Conservation (phyloP, 2,113 vertebrate genomes). For the Himantopus leucocephalus region DNA sequence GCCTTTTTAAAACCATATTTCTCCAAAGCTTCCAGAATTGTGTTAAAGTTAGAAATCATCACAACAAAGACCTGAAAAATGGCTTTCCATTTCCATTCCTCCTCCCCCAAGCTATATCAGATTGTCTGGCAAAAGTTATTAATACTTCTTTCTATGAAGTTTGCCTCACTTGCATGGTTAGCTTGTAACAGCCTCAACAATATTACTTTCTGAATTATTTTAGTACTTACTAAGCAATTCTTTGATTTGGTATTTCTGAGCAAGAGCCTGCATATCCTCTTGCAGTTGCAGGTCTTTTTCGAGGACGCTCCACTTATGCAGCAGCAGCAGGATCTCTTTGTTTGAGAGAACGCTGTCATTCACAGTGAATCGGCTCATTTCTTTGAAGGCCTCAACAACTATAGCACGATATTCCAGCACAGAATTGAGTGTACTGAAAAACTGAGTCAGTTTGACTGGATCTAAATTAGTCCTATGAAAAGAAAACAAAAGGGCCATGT, state of each 20-base stretch:
- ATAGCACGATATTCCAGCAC: slow-evolving; percentile 78
- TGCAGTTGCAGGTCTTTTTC: slow-evolving; percentile 70
- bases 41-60: background rate
- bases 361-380: slow-evolving; percentile 68
- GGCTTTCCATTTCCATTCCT: background rate
- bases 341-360: slow-evolving; percentile 74
- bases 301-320: slow-evolving; percentile 83
- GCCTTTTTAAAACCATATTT: background rate
- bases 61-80: background rate
- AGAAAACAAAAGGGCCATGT: background rate
- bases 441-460: slow-evolving; percentile 65
- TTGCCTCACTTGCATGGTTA: background rate
- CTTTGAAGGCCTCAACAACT: slow-evolving; percentile 64
- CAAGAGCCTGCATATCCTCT: slow-evolving; percentile 70
- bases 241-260: slow-evolving; percentile 74
- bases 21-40: background rate
- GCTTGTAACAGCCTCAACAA: background rate
- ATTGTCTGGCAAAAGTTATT: background rate
- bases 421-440: slow-evolving; percentile 77
- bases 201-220: background rate
- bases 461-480: slow-evolving; percentile 74
- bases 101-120: background rate
- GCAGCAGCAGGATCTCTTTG: slow-evolving; percentile 76
- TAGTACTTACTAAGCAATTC: slow-evolving; percentile 83
- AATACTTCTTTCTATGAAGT: background rate